Evolutionary conservation across 2,888 invertebrate species (phyloP).

Genomic region (Catocala nupta): DNA sequence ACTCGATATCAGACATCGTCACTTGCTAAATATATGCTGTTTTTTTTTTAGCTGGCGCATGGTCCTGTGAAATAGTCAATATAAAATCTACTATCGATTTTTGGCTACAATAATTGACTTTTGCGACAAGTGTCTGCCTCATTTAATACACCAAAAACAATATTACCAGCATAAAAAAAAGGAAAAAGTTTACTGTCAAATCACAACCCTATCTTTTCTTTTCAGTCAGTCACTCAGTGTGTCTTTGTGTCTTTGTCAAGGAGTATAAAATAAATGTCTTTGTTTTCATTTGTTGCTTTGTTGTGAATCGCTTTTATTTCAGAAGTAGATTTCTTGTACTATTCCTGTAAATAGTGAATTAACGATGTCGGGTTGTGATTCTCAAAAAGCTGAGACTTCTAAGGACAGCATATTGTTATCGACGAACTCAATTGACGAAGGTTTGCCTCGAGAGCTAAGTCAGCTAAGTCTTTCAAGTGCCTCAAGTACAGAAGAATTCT

Average conservation of each 20-base stretch:
- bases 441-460: constrained; percentile 89
- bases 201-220: neutral
- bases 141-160: neutral
- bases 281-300: constrained; percentile 64
- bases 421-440: constrained; percentile 86
- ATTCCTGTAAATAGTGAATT: constrained; percentile 9
- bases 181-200: neutral
- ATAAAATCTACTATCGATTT: too few species aligned
- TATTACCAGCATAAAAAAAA: neutral
- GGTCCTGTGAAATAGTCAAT: too few species aligned
- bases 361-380: constrained; percentile 79
- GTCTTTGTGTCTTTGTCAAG: constrained; percentile 26
- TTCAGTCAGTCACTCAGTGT: neutral
- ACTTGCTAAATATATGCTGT: too few species aligned
- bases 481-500: constrained; percentile 92
- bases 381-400: constrained; percentile 74
- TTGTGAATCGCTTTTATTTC: constrained; percentile 38
- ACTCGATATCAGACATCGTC: too few species aligned
- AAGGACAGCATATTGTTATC: constrained; percentile 78
- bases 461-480: constrained; percentile 89
- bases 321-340: constrained; percentile 15
- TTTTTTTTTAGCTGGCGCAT: too few species aligned
- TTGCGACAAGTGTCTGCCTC: too few species aligned
- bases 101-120: too few species aligned
- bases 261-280: constrained; percentile 52